Evolutionary conservation across 2,888 invertebrate species (phyloP).

Genomic region (Clostera curtula): DNA sequence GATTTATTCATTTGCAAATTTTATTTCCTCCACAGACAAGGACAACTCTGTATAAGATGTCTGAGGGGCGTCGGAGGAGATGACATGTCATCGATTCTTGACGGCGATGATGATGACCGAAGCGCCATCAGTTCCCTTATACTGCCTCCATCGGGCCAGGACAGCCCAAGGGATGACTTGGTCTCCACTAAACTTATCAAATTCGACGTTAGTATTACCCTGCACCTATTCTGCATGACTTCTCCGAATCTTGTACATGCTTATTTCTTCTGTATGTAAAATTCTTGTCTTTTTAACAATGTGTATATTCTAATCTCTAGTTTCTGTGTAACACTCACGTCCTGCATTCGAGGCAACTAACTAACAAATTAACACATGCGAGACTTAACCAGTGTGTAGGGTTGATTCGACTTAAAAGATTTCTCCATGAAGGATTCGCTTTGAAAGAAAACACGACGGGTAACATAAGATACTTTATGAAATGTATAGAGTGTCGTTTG

Average conservation of each 20-base stretch:
- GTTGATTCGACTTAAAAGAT: slow-evolving; percentile 17
- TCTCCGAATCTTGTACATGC: slow-evolving; percentile 17
- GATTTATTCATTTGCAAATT: background rate
- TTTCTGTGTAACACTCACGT: slow-evolving; percentile 40
- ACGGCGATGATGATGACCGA: slow-evolving; percentile 83
- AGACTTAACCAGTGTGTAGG: slow-evolving; percentile 30
- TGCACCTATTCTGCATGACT: slow-evolving; percentile 11
- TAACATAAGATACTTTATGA: too few species aligned
- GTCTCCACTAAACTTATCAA: slow-evolving; percentile 69
- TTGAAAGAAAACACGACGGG: too few species aligned
- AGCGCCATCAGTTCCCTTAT: slow-evolving; percentile 76
- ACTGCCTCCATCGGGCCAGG: slow-evolving; percentile 55
- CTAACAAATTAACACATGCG: slow-evolving; percentile 53
- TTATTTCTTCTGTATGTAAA: slow-evolving; percentile 32
- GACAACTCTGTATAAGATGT: slow-evolving; percentile 87
- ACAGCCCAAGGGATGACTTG: slow-evolving; percentile 58
- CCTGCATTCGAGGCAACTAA: slow-evolving; percentile 40
- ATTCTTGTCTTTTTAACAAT: slow-evolving; percentile 29
- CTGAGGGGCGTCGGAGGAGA: slow-evolving; percentile 78
- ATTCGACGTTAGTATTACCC: slow-evolving; percentile 69
- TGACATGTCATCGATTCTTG: slow-evolving; percentile 79
- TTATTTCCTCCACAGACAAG: slow-evolving; percentile 75
- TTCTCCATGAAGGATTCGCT: too few species aligned
- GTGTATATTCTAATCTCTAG: slow-evolving; percentile 23
- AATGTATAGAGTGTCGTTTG: too few species aligned